Conservation (phyloP, 2,888 invertebrate genomes). For the Lasioglossum marginatum region DNA sequence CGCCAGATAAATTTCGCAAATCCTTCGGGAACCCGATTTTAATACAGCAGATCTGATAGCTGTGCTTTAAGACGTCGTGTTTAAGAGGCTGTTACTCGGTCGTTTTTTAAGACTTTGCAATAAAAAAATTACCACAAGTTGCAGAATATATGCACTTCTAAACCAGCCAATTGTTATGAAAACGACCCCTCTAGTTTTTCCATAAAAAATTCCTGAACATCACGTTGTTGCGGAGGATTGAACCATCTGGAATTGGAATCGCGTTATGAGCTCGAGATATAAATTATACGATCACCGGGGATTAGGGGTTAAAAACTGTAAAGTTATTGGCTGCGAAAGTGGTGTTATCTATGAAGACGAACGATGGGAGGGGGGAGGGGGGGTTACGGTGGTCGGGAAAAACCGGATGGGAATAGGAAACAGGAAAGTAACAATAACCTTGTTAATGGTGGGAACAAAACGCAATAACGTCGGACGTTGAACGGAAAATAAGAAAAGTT, state of each 20-base stretch:
- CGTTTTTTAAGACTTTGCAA: background rate
- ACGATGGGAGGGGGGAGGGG: background rate
- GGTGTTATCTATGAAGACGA: background rate
- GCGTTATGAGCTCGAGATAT: background rate
- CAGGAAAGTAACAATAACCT: conserved; percentile 22
- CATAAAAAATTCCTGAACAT: background rate
- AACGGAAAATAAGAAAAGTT: conserved; percentile 49
- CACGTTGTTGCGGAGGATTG: background rate
- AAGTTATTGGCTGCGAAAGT: background rate
- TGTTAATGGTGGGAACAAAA: conserved; percentile 46
- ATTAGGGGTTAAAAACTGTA: background rate
- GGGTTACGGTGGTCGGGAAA: no score
- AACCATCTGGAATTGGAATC: background rate
- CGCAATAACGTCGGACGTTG: conserved; percentile 49
- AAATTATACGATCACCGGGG: background rate
- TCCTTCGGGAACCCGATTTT: background rate
- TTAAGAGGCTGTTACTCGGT: background rate
- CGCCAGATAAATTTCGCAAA: conserved; percentile 22
- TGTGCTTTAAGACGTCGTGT: background rate
- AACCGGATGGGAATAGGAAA: background rate
- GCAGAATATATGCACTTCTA: no score
- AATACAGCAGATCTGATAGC: background rate
- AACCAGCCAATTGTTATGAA: background rate
- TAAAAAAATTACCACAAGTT: background rate
- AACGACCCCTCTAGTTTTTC: background rate